These are phyloP conservation scores for Phasia obesa DNA, from an alignment of 2,888 invertebrate species.

Conservation along the genomic window DNA sequence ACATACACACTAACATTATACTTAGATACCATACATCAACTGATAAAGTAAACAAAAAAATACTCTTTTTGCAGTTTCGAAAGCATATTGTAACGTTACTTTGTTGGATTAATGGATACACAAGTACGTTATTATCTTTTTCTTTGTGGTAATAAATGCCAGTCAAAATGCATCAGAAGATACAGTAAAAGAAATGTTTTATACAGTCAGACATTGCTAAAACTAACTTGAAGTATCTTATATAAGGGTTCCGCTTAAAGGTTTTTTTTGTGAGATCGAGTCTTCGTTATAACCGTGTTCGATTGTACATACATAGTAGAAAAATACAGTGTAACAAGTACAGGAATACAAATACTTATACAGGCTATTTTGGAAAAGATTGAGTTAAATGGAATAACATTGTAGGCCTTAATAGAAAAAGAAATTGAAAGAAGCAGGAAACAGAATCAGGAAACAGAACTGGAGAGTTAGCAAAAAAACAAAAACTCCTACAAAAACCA, in stretches of 20 bases:
- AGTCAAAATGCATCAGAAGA: slow-evolving; percentile 25
- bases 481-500: neutral
- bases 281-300: slow-evolving; percentile 1
- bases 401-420: slow-evolving; percentile 47
- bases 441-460: slow-evolving; percentile 30
- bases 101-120: slow-evolving; percentile 46
- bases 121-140: slow-evolving; percentile 39
- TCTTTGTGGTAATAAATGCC: slow-evolving; percentile 59
- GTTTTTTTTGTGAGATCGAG: neutral
- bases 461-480: slow-evolving; percentile 28
- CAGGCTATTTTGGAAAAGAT: slow-evolving; percentile 55
- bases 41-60: neutral
- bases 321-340: slow-evolving; percentile 13
- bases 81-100: slow-evolving; percentile 59
- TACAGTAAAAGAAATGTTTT: neutral
- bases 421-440: slow-evolving; percentile 55
- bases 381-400: slow-evolving; percentile 70
- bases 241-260: too few species aligned
- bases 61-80: slow-evolving; percentile 14
- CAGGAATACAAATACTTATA: neutral
- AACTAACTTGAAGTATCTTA: neutral
- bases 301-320: neutral
- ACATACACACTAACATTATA: too few species aligned
- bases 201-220: neutral
- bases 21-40: too few species aligned